Conservation (phyloP, 1,140 invertebrate species). For the Phortica variegata region DNA sequence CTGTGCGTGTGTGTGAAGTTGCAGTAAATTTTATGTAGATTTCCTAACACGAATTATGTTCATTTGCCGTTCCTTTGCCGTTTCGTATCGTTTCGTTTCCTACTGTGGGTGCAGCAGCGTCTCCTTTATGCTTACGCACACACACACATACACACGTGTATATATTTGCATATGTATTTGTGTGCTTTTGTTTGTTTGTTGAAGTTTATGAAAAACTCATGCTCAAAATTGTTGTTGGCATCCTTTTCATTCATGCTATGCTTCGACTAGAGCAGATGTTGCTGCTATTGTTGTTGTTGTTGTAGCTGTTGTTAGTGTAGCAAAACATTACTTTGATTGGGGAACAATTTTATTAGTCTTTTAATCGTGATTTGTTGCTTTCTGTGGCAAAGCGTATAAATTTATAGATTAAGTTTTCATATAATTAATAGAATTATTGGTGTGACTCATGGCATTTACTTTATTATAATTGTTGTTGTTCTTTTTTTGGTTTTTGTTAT, state of each 20-base stretch:
- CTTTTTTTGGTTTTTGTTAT: too few relatives aligned
- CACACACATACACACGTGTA: background rate
- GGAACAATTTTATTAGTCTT: constrained; percentile 37
- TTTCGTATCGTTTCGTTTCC: too few relatives aligned
- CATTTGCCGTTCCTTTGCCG: constrained; percentile 27
- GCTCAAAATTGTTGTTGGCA: background rate
- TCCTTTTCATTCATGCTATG: background rate
- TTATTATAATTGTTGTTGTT: too few relatives aligned
- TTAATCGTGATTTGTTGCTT: constrained; percentile 38
- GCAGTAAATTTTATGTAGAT: constrained; percentile 56
- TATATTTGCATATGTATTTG: background rate
- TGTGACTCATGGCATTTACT: too few relatives aligned
- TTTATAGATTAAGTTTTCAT: constrained; percentile 35
- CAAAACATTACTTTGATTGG: constrained; percentile 34
- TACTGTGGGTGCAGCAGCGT: too few relatives aligned
- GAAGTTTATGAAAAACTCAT: constrained; percentile 39
- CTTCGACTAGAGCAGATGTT: background rate
- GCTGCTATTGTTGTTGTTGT: background rate
- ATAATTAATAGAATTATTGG: constrained; percentile 20
- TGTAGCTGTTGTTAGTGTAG: too few relatives aligned
- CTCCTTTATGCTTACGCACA: too few relatives aligned
- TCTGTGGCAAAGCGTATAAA: constrained; percentile 20
- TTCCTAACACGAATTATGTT: constrained; percentile 53
- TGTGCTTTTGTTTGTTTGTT: too few relatives aligned
- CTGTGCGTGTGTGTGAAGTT: constrained; percentile 9